phyloP scores from a whole-genome alignment of 2,113 vertebrate species.

The Phyllostomus discolor region DNA sequence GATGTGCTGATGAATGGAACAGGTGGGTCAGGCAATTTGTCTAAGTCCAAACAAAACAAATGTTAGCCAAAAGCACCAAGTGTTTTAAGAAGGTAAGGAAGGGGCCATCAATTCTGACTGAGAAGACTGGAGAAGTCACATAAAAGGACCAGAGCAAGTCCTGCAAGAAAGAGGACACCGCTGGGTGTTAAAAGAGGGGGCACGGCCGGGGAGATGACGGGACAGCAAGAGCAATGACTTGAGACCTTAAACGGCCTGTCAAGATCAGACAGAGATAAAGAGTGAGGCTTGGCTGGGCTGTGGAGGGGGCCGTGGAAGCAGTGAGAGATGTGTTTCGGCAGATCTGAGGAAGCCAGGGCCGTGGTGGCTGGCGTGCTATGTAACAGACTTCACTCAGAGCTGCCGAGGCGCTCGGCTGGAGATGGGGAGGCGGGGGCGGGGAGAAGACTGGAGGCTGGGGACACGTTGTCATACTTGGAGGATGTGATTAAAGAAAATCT shows the following conservation, averaged over 20 bases:
- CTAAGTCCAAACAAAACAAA: neutral
- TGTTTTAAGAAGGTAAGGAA: neutral
- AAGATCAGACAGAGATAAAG: neutral
- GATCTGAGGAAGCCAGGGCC: neutral
- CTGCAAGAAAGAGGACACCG: neutral
- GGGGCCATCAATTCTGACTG: neutral
- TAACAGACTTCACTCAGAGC: neutral
- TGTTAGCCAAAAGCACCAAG: neutral
- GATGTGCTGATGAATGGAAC: neutral
- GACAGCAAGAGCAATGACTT: neutral
- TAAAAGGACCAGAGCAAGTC: neutral
- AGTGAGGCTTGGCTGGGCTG: neutral
- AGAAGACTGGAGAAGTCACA: neutral
- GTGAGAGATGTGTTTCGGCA: neutral
- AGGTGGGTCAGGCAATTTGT: neutral
- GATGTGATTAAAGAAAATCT: neutral
- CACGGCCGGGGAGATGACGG: neutral
- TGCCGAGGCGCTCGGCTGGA: neutral
- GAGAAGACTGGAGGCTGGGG: neutral
- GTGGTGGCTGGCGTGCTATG: rapidly evolving
- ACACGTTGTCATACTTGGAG: neutral
- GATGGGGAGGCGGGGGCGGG: too few relatives aligned
- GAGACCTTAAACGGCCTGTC: neutral
- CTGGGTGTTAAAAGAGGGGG: neutral
- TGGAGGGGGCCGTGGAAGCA: neutral